phyloP scores from a whole-genome alignment of 35 echinoderm and acorn worm genomes.

The Apostichopus japonicus region DNA sequence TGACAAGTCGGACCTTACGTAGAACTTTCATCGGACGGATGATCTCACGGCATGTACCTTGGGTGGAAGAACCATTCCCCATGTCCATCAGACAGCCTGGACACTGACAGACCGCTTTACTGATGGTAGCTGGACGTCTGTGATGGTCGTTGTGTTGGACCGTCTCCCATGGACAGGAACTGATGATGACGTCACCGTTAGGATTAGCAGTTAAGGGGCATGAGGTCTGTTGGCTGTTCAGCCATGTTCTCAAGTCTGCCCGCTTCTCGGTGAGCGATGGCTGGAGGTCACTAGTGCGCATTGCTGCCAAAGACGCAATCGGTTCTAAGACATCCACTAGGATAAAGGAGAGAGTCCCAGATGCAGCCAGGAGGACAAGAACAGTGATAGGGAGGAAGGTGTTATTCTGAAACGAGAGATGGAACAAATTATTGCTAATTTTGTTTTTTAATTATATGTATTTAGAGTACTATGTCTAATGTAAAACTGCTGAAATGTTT shows the following conservation, averaged over 20 bases:
- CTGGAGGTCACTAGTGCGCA: neutral
- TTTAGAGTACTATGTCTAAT: too few species aligned
- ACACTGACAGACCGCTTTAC: slow-evolving; percentile 36
- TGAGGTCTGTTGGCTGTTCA: neutral
- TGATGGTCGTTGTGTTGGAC: neutral
- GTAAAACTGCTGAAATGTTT: too few species aligned
- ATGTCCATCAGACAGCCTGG: neutral
- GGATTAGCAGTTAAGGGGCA: neutral
- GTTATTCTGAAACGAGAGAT: neutral
- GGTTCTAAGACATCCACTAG: slow-evolving; percentile 30
- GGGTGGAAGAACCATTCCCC: neutral
- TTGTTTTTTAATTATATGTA: too few species aligned
- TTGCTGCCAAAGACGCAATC: slow-evolving; percentile 18
- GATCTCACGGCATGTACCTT: slow-evolving; percentile 15
- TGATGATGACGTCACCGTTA: neutral
- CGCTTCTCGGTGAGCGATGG: slow-evolving; percentile 15
- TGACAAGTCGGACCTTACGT: neutral
- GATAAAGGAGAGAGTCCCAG: slow-evolving; percentile 6
- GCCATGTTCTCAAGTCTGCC: neutral
- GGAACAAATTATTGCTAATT: too few species aligned
- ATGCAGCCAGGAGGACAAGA: neutral
- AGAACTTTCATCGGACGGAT: slow-evolving; percentile 36
- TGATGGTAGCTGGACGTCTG: slow-evolving; percentile 22
- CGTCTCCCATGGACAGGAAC: slow-evolving; percentile 3
- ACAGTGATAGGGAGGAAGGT: neutral